These are phyloP conservation scores for Amphipoea lucens DNA, from an alignment of 2,888 invertebrate species.

Conservation along the genomic window DNA sequence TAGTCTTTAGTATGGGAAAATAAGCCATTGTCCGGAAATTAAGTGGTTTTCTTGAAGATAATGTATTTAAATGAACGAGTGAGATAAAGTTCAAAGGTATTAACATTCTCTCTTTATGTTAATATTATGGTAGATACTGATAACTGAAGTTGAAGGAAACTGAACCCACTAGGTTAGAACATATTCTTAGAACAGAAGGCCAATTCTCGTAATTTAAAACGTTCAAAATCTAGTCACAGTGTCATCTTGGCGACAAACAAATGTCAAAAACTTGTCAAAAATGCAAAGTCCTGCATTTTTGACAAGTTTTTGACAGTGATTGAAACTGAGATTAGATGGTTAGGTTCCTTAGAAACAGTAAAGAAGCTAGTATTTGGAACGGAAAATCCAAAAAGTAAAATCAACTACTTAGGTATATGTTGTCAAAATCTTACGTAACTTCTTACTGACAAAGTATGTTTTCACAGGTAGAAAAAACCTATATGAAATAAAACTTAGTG, in stretches of 20 bases:
- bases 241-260: neutral
- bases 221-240: neutral
- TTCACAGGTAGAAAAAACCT: neutral
- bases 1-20: slow-evolving; percentile 56
- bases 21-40: slow-evolving; percentile 51
- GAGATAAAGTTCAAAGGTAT: slow-evolving; percentile 1
- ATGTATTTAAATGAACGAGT: slow-evolving; percentile 28
- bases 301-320: too few relatives aligned
- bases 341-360: neutral
- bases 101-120: slow-evolving; percentile 5
- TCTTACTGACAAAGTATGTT: neutral
- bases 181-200: neutral
- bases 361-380: neutral
- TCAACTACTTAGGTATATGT: neutral
- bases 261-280: neutral
- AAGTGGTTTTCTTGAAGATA: slow-evolving; percentile 22
- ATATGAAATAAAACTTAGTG: neutral
- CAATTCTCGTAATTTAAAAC: neutral
- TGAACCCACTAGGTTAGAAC: neutral
- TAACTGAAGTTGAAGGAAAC: slow-evolving; percentile 5
- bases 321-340: too few relatives aligned
- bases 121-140: slow-evolving; percentile 11
- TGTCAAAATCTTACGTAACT: slow-evolving; percentile 11
- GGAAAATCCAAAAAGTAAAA: neutral
- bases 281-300: neutral